Conservation (phyloP, 1,140 invertebrate genomes). For the Eubasilissa regina region DNA sequence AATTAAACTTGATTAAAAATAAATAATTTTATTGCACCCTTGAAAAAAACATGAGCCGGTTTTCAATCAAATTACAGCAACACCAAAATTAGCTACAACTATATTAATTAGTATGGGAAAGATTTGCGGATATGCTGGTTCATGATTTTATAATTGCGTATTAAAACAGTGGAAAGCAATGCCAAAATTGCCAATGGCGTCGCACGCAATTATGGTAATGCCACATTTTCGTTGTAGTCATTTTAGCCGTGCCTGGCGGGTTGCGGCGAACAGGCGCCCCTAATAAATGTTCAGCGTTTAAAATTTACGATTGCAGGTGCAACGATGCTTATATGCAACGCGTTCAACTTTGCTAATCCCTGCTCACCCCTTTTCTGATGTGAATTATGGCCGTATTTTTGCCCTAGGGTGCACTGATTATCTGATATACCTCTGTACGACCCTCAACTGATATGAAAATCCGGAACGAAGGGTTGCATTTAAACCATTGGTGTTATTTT, state of each 20-base stretch:
- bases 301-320: conserved; percentile 11
- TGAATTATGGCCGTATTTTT: background rate
- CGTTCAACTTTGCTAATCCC: background rate
- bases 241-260: background rate
- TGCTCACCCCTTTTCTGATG: background rate
- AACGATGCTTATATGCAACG: background rate
- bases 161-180: background rate
- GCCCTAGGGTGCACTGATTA: no score
- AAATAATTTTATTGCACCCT: no score
- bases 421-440: no score
- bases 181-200: background rate
- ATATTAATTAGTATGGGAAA: no score
- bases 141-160: conserved; percentile 4
- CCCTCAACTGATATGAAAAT: no score
- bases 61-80: no score
- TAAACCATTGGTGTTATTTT: no score
- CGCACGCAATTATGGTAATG: background rate
- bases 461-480: no score
- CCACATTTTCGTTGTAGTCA: conserved; percentile 10
- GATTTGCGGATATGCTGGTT: no score
- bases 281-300: background rate
- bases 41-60: no score
- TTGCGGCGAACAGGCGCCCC: background rate
- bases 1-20: no score
- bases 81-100: no score